Conservation (phyloP, 2,113 vertebrate species). For the Probosciger aterrimus region DNA sequence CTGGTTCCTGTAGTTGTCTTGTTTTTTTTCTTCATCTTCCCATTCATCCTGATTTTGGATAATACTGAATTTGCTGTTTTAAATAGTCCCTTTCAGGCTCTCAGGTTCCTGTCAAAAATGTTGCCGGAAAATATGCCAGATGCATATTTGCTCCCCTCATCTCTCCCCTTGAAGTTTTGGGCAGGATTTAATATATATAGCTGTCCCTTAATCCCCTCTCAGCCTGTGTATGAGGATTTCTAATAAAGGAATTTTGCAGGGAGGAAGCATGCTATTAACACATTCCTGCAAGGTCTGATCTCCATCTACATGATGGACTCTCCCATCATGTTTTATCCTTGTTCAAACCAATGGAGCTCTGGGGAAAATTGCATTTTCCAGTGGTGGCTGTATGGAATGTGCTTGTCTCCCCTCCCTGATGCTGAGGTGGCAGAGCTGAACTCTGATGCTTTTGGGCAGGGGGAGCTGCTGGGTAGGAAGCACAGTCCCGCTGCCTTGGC, state of each 20-base stretch:
- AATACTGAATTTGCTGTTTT: not conserved
- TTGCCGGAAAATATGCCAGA: not conserved
- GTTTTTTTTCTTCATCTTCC: not conserved
- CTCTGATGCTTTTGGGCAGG: not conserved
- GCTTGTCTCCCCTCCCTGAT: not conserved
- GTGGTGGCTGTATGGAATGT: not conserved
- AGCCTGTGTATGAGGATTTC: not conserved
- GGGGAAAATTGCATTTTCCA: not conserved
- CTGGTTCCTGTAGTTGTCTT: not conserved
- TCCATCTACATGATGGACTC: not conserved
- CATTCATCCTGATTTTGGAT: not conserved
- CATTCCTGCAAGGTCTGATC: not conserved
- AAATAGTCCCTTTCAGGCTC: not conserved
- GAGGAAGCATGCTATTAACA: not conserved
- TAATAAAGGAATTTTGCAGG: not conserved
- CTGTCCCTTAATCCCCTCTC: not conserved
- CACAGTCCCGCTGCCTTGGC: not conserved
- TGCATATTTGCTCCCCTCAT: not conserved
- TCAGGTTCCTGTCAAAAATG: not conserved
- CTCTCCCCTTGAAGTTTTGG: not conserved
- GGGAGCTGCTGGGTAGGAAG: not conserved
- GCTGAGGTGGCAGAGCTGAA: not conserved
- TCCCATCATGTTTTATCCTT: not conserved
- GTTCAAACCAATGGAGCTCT: not conserved
- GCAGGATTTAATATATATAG: not conserved